A percentile compares a stretch with the other conserved stretches of the same genome.
Evolutionary conservation across 2,113 vertebrate genomes (phyloP).

Genomic region (Atherinomorus stipes): DNA sequence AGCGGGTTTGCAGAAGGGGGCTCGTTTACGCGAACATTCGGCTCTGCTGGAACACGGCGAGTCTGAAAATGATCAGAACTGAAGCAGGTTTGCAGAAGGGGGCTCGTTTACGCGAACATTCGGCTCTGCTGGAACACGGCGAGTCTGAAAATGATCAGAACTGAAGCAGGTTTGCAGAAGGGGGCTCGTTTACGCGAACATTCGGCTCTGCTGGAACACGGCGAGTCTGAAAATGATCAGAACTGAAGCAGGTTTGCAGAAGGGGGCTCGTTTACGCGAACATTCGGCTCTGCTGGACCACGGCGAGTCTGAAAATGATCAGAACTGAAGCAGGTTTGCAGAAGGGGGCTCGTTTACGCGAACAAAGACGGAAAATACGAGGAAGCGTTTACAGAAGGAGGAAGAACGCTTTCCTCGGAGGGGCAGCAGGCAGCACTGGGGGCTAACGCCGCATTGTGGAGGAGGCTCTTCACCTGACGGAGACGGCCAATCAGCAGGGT

Average conservation of each 20-base stretch:
- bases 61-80: neutral
- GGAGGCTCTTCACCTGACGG: neutral
- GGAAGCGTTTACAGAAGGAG: slow-evolving; percentile 7
- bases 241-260: neutral
- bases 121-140: no score
- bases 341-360: neutral
- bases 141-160: neutral
- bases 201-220: no score
- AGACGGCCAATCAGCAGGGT: neutral
- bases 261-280: neutral
- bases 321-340: neutral
- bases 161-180: neutral
- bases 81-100: neutral
- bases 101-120: neutral
- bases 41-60: no score
- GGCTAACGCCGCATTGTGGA: slow-evolving; percentile 74
- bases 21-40: neutral
- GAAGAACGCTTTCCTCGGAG: slow-evolving; percentile 48
- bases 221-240: neutral
- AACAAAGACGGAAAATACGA: neutral
- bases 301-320: no score
- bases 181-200: neutral
- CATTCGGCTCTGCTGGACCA: neutral
- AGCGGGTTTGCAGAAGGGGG: neutral
- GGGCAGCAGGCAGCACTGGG: slow-evolving; percentile 70